Base-by-base conservation (phyloP, 1,140 invertebrate species). In the Drosophila carrolli region DNA sequence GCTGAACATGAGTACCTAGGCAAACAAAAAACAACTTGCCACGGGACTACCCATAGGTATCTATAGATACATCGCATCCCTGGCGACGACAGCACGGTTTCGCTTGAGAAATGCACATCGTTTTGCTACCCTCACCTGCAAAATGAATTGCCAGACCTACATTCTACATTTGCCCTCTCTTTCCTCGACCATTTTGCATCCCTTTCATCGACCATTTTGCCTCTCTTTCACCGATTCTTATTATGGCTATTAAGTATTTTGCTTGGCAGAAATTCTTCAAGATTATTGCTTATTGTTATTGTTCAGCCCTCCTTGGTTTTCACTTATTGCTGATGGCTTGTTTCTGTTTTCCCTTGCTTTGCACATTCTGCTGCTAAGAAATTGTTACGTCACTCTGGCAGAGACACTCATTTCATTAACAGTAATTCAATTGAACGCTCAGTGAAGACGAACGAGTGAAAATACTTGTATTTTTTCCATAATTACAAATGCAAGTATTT, bases 401-500 rank as follows among this genome's bases (percentile, higher is more conserved):
- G 53, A 56, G 43, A 38, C 19, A 46, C 68, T 76, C 19, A 46
- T 76, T 76, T 76, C 72, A 76, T 76, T 68, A 76, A 68, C 48
- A 44, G 62, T 44, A 60, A 48, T 75, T 76, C 48, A 59, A 75
- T 67, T 65, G 43, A 73, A 57, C 6, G 29, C 29, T 32, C 29
- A 32, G 29, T 8, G 37, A 14, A 32, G 23, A 27, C 44, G 27
- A 23, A 62, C 10, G 27, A 58, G 53, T 40, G 60, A 32, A 53
- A 75, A 53, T 44, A 61, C 51, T 55, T 61, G 37, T 75, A 41
- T 71, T 58, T 57, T 48, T 58, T 47, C 38, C 23, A 62, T 53
- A 73, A 72, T 81, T 81, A 61, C 32, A 65, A 77, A 44, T 70
- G 74, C 62, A 75, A 78, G 55, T 70, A 78, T 65, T 81, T 63